Base-by-base conservation (phyloP, 2,113 vertebrate species). In the Panthera tigris region DNA sequence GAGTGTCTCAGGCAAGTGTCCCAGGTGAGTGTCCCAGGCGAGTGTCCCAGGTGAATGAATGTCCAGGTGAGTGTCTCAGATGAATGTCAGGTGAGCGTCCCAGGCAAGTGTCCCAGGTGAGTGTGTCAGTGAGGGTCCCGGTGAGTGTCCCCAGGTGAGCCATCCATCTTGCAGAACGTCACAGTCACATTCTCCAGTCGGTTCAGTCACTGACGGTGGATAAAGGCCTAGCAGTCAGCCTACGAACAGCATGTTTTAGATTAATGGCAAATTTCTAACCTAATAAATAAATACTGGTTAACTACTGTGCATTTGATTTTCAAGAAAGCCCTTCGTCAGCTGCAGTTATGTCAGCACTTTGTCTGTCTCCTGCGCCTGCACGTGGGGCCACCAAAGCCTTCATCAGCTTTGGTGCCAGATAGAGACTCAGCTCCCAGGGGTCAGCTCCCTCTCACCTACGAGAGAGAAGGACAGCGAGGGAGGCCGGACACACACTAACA, bases 351-450 rank as follows among this genome's bases (percentile, higher is more conserved):
- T 45, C 27, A 19, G 36, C 0, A 1, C 14, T 5, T 10, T 27
- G 21, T 48, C 76, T 4, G 10, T 31, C 18, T 36, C 12, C 18
- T 15, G 7, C 23, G 16, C 15, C 23, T 57, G 21, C 12, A 74
- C 25, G 3, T 0, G 23, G 27, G 36, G 52, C 18, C 52, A 12
- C 33, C 50, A n/a, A 36, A 23, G 4, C 13, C 48, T 25, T 25
- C 3, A 0, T 9, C 16, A 33, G 8, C 0, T 27, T 7, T 11
- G n/a, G 33, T 0, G 2, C 21, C 84, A 4, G 55, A 45, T 1
- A 18, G 65, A 57, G 55, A 39, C 14, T 48, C 39, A 0, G 2
- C 52, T n/a, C 9, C 29, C 10, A 27, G 7, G 55, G 31, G 63
- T 12, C 4, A 1, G 27, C 41, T 13, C 19, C 3, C 9, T 14